Conservation (phyloP, 2,797 vertebrate species). For the Leptodactylus fallax region DNA sequence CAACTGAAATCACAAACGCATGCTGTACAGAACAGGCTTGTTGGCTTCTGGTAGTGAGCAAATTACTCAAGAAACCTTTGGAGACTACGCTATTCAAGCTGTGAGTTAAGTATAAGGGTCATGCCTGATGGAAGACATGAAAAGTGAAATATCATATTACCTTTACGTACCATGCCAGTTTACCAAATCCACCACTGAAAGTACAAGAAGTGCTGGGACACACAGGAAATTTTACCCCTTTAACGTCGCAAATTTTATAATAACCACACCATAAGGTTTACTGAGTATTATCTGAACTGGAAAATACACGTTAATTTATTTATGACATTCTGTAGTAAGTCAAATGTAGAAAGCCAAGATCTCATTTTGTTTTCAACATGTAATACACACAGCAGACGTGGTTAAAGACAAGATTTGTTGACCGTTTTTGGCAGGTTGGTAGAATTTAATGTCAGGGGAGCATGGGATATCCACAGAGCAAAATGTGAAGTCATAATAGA, state of each 20-base stretch:
- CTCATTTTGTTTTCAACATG: background rate
- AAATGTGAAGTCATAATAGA: too few relatives aligned
- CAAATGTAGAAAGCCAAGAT: background rate
- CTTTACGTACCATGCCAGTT: background rate
- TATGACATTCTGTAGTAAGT: background rate
- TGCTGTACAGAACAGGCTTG: conserved; percentile 12
- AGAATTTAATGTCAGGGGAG: too few relatives aligned
- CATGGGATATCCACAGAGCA: too few relatives aligned
- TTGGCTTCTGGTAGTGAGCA: background rate
- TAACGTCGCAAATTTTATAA: background rate
- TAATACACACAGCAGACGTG: background rate
- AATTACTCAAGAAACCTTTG: background rate
- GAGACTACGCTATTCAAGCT: background rate
- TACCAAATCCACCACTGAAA: conserved; percentile 10
- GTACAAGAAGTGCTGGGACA: conserved; percentile 12
- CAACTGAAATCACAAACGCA: background rate
- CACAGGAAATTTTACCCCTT: background rate
- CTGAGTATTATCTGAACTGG: background rate
- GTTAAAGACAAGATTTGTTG: background rate
- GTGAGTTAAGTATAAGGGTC: background rate
- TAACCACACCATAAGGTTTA: background rate
- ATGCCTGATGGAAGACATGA: background rate
- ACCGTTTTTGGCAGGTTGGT: background rate
- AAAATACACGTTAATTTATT: background rate
- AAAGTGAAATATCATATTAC: conserved; percentile 12